Conservation (phyloP, 2,888 invertebrate genomes). For the Lingula anatina region DNA sequence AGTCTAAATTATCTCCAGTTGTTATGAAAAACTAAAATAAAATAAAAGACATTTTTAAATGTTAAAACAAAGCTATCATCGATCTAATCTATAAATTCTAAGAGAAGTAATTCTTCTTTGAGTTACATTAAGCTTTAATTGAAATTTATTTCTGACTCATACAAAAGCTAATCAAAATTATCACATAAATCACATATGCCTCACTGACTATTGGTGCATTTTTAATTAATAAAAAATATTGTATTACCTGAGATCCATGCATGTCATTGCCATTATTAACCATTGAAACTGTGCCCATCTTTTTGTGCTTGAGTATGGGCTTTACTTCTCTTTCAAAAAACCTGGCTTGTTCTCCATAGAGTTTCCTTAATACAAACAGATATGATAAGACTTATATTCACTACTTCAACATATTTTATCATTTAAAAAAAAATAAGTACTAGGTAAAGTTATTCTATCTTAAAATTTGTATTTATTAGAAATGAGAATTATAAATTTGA, state of each 20-base stretch:
- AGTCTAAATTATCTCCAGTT: constrained; percentile 77
- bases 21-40: constrained; percentile 97
- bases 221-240: too few species aligned
- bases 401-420: too few species aligned
- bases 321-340: constrained; percentile 87
- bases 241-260: constrained; percentile 57
- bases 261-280: constrained; percentile 87
- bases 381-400: neutral
- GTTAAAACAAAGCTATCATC: too few species aligned
- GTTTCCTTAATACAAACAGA: constrained; percentile 50
- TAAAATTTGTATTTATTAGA: too few species aligned
- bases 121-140: too few species aligned
- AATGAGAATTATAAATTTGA: constrained; percentile 1
- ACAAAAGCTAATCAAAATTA: too few species aligned
- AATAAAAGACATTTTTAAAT: too few species aligned
- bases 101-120: too few species aligned
- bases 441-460: constrained; percentile 1
- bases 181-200: too few species aligned
- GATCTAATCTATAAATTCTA: too few species aligned
- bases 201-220: too few species aligned
- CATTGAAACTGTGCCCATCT: constrained; percentile 84
- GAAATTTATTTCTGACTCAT: too few species aligned
- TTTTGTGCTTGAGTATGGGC: constrained; percentile 86
- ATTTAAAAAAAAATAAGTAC: constrained; percentile 1
- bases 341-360: constrained; percentile 80